These are phyloP conservation scores for Siniperca knerii DNA, from an alignment of 2,113 vertebrate genomes.

Conservation along the genomic window DNA sequence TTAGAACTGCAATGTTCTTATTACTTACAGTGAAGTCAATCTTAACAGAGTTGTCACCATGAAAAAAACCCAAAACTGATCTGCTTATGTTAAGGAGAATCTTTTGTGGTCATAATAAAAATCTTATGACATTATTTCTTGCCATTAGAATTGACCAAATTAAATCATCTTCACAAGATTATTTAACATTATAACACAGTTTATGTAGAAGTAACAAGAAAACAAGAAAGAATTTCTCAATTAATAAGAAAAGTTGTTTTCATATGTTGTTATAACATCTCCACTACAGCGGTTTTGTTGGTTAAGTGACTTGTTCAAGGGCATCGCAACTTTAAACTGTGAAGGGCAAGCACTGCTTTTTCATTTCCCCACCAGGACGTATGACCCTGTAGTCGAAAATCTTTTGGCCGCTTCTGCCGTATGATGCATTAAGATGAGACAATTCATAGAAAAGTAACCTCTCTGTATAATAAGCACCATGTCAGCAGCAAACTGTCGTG, in stretches of 20 bases:
- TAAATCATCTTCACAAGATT: background rate
- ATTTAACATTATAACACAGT: background rate
- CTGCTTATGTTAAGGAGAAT: too few relatives aligned
- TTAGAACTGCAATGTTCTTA: background rate
- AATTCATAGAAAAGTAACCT: background rate
- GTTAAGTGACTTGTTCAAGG: background rate
- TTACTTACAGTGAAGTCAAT: background rate
- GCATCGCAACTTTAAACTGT: background rate
- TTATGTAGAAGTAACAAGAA: background rate
- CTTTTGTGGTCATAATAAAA: background rate
- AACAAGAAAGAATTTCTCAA: background rate
- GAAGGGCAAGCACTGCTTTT: background rate
- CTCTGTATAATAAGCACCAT: background rate
- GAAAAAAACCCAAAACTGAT: too few relatives aligned
- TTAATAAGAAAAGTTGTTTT: background rate
- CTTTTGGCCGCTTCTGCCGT: background rate
- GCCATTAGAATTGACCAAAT: background rate
- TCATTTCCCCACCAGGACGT: too few relatives aligned
- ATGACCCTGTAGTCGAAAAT: background rate
- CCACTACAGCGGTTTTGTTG: background rate
- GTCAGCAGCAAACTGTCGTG: slow-evolving; percentile 22
- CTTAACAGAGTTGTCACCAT: background rate
- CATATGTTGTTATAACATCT: background rate
- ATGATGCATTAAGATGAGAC: slow-evolving; percentile 5
- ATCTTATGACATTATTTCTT: background rate